Base-by-base conservation (phyloP, 2,113 vertebrate genomes). In the Verasper variegatus region DNA sequence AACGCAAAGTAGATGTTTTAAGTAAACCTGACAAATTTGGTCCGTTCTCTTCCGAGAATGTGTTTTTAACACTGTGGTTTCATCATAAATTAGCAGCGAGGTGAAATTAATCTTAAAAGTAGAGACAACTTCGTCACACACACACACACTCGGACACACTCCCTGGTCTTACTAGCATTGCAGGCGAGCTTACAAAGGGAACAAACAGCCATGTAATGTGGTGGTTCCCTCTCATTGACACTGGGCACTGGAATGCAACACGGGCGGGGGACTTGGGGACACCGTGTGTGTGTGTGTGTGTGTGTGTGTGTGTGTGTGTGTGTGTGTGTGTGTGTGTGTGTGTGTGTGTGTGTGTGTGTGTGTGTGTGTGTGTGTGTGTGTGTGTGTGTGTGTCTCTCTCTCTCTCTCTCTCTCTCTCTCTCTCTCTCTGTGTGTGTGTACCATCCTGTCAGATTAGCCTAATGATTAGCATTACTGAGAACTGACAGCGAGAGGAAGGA, bases 131-230 rank as follows among this genome's bases (percentile, higher is more conserved):
- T 11, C 3, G 40, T 42, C 75, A 62, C 69, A 64, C 73, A 62
- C 69, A 64, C 73, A 62, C 75, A 68, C 70, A 63, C 70, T 60
- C 64, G 45, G 20, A 52, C 47, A 40, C 64, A 59, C 58, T 18
- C 78, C 2, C 31, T 9, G 68, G 55, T 75, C 67, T 86, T 91
- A 91, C 92, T 86, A 88, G 90, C 83, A 77, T 83, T 86, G 88
- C 85, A 92, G 90, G 68, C 76, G 51, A 76, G 76, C 47, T 20
- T 69, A 93, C 93, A 95, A 94, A 91, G 90, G 80, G 92, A 93
- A 93, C 93, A 93, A 95, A 95, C 92, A 93, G 84, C 92, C 94
- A 93, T 94, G 94, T 95, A 93, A 95, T 93, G 87, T 85, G 80
- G 84, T 69, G 68, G 92, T 92, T 94, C 86, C 92, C 86, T 91